A percentile compares a stretch with the other conserved stretches of the same genome.
Conservation (phyloP, 2,797 vertebrate species). For the Rhynchotus rufescens region DNA sequence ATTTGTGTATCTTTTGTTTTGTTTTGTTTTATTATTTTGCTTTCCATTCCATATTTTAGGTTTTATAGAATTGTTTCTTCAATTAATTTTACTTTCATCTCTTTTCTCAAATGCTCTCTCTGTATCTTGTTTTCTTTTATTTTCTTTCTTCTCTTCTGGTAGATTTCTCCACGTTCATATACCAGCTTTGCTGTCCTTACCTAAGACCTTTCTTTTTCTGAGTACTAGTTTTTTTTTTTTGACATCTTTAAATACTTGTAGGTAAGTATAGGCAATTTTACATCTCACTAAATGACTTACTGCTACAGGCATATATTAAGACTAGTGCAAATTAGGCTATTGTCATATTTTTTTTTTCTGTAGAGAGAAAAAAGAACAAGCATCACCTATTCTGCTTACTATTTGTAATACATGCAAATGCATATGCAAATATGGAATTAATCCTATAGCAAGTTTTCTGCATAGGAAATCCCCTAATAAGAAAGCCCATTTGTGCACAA, state of each 20-base stretch:
- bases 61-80: not conserved
- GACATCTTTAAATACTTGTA: conserved; percentile 36
- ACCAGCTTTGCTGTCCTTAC: not conserved
- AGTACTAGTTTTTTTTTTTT: not conserved
- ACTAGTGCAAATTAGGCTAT: not conserved
- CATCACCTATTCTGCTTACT: not conserved
- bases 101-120: not conserved
- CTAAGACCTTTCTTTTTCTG: not conserved
- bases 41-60: not conserved
- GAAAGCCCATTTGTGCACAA: not conserved
- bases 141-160: not conserved
- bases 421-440: not conserved
- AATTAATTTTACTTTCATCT: not conserved
- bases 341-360: not conserved
- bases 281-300: not conserved
- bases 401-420: not conserved
- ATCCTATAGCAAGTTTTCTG: not conserved
- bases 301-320: not conserved
- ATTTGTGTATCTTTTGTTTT: not conserved
- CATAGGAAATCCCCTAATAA: not conserved
- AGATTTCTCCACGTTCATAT: not conserved
- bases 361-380: not conserved
- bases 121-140: not conserved
- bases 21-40: not conserved
- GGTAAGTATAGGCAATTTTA: not conserved